Conservation (phyloP, 2,888 invertebrate species). For the Netelia fuscicornis region DNA sequence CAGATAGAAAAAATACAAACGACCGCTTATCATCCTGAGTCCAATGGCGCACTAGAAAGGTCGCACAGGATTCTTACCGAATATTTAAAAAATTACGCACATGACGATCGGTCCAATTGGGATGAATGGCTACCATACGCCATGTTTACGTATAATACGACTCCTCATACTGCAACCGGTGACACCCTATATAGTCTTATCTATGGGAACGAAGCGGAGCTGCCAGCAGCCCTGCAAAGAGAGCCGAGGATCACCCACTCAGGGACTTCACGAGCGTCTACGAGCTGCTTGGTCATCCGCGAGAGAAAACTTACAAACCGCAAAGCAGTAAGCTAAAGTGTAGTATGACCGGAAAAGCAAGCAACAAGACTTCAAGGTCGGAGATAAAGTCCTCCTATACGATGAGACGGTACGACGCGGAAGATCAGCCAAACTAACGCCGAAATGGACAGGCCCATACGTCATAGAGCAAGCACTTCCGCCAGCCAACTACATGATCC, state of each 20-base stretch:
- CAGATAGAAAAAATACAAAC: no score
- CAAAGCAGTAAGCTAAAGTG: background rate
- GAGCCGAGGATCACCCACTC: background rate
- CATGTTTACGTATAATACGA: no score
- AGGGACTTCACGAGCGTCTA: background rate
- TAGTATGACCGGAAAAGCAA: background rate
- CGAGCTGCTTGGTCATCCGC: background rate
- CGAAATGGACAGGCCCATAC: background rate
- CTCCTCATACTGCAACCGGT: no score
- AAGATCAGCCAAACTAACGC: background rate
- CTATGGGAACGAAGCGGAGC: conserved; percentile 8
- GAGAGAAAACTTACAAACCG: background rate
- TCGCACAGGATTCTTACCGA: no score
- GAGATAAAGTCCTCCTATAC: background rate
- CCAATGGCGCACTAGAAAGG: no score
- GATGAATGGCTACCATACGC: no score
- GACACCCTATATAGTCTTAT: no score
- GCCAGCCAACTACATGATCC: background rate
- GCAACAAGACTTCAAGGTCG: background rate
- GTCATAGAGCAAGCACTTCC: background rate
- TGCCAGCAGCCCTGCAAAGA: background rate
- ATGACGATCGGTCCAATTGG: no score
- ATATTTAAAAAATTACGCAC: no score
- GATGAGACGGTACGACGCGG: conserved; percentile 4
- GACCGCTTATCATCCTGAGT: no score